Evolutionary conservation across 2,797 vertebrate genomes (phyloP).

Genomic region (Acanthis flammea): DNA sequence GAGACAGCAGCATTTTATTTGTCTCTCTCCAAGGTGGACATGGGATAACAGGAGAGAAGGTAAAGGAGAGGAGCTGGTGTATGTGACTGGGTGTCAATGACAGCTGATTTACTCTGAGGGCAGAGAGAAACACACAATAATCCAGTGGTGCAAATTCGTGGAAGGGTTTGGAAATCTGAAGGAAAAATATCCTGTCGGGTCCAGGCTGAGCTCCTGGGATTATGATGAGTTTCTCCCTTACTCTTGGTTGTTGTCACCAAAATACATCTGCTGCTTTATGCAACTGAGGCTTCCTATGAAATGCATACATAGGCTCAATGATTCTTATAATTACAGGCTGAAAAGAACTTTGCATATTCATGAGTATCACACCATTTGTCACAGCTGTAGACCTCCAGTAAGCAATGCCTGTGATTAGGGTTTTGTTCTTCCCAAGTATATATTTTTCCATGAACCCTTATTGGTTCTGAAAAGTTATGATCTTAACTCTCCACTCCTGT

Average conservation of each 20-base stretch:
- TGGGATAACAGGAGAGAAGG: not conserved
- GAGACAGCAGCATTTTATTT: not conserved
- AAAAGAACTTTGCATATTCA: conserved; percentile 64
- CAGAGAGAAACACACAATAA: not conserved
- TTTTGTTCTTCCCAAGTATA: conserved; percentile 65
- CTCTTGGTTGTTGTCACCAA: conserved; percentile 44
- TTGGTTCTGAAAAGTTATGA: conserved; percentile 70
- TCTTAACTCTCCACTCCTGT: conserved; percentile 62
- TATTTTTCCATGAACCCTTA: conserved; percentile 56
- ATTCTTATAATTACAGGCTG: conserved; percentile 60
- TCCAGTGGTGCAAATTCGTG: not conserved
- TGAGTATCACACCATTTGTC: conserved; percentile 63
- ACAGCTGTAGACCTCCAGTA: conserved; percentile 64
- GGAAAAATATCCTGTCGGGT: not conserved
- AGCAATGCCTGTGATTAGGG: conserved; percentile 57
- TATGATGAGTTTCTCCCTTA: not conserved
- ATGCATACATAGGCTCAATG: conserved; percentile 42
- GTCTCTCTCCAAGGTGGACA: not conserved
- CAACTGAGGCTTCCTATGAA: conserved; percentile 34
- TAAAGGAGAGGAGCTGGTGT: not conserved
- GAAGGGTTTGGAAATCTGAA: not conserved
- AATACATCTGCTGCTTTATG: conserved; percentile 55
- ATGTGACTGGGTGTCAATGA: not conserved
- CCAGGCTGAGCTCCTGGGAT: not conserved
- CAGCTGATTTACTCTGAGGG: not conserved